A percentile compares a stretch with the other conserved stretches of the same genome.
These are phyloP conservation scores for Palythoa heliodiscus DNA, from an alignment of 92 coral and sea anemone genomes.

Conservation along the genomic window DNA sequence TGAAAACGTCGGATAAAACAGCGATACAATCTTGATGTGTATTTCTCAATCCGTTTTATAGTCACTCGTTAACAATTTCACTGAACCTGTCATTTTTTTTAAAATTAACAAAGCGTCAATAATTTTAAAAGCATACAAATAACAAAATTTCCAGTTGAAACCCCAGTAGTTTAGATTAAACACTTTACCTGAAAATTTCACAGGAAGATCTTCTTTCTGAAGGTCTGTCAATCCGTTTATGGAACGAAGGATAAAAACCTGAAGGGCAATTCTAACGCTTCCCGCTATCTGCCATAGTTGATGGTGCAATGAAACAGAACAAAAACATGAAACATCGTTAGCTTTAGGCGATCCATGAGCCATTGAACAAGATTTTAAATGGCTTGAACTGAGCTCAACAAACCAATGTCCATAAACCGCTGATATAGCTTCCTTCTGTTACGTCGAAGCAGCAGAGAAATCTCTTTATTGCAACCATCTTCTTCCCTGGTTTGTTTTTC, in stretches of 20 bases:
- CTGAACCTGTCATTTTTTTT: no score
- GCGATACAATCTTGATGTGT: no score
- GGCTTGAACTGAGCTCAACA: neutral
- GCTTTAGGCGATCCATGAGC: neutral
- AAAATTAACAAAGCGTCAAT: no score
- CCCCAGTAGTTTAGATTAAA: neutral
- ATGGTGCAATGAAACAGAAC: neutral
- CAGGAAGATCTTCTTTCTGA: slow-evolving; percentile 35
- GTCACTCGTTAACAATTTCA: no score
- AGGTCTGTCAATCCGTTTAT: slow-evolving; percentile 8
- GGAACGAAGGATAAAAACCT: slow-evolving; percentile 12
- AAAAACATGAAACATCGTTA: no score
- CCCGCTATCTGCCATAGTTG: slow-evolving; percentile 4
- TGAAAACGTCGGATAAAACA: no score
- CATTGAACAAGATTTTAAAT: no score
- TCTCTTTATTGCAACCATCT: slow-evolving; percentile 14
- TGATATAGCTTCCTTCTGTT: slow-evolving; percentile 35
- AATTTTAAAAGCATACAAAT: no score
- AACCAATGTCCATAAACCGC: slow-evolving; percentile 43
- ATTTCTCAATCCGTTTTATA: no score
- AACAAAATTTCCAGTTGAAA: neutral
- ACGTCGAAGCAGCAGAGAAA: slow-evolving; percentile 41
- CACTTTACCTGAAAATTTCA: slow-evolving; percentile 28
- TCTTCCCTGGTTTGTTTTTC: neutral
- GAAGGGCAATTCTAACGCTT: slow-evolving; percentile 32